Percentiles rank a stretch among this genome's conserved stretches.
Evolutionary conservation across 2,888 invertebrate species (phyloP).

Genomic region (Epiblema foenella): DNA sequence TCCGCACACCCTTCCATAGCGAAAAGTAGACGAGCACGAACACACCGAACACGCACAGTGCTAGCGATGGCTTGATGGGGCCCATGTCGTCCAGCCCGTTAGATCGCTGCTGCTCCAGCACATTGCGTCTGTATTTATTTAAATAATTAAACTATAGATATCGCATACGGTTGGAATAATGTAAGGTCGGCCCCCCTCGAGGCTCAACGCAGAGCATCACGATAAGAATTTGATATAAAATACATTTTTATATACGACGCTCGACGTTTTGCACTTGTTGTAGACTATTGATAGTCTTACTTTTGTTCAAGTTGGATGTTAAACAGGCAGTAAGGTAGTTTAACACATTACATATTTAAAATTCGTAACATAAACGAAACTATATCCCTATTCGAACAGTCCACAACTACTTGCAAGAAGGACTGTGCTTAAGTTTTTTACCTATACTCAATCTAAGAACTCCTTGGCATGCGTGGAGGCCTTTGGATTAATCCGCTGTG

Average conservation of each 20-base stretch:
- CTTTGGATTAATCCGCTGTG: slow-evolving; percentile 79
- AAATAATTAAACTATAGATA: background rate
- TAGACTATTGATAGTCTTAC: too few relatives aligned
- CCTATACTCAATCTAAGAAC: slow-evolving; percentile 78
- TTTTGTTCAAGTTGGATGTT: too few relatives aligned
- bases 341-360: too few relatives aligned
- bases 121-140: slow-evolving; percentile 89
- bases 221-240: background rate
- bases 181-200: background rate
- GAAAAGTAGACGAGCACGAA: slow-evolving; percentile 98
- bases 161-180: background rate
- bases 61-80: slow-evolving; percentile 94
- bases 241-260: too few relatives aligned
- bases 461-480: slow-evolving; percentile 94
- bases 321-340: too few relatives aligned
- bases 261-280: too few relatives aligned
- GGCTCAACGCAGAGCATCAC: background rate
- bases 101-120: slow-evolving; percentile 92
- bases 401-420: too few relatives aligned
- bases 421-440: too few relatives aligned
- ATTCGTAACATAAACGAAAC: too few relatives aligned
- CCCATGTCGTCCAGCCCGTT: slow-evolving; percentile 95
- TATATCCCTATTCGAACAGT: too few relatives aligned
- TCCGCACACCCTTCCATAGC: slow-evolving; percentile 97
- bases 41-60: slow-evolving; percentile 95